These are phyloP conservation scores for Scylla paramamosain DNA, from an alignment of 1,140 invertebrate species.

Conservation along the genomic window DNA sequence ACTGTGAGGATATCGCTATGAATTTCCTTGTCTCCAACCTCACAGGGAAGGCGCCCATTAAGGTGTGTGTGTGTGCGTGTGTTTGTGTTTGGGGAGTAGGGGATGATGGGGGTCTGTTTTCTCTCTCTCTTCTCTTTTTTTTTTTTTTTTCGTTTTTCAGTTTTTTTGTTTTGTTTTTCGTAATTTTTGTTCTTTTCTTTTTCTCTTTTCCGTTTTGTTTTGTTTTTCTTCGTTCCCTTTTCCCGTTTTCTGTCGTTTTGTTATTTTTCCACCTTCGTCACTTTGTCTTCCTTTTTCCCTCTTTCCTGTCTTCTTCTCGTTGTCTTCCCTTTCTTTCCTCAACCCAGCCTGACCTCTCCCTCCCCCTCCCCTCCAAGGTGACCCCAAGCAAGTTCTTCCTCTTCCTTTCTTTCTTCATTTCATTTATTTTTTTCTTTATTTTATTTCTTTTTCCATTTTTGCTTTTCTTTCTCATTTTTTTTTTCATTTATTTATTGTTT, in stretches of 20 bases:
- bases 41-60: slow-evolving; percentile 96
- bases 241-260: not conserved
- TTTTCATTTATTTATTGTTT: not conserved
- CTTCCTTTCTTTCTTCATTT: not conserved
- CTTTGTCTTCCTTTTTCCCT: not conserved
- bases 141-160: not conserved
- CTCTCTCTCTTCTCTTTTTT: not conserved
- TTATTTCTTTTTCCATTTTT: too few species aligned
- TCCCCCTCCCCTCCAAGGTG: too few species aligned
- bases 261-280: not conserved
- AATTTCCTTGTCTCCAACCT: slow-evolving; percentile 95
- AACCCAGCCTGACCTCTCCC: too few species aligned
- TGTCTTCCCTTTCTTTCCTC: too few species aligned
- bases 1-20: slow-evolving; percentile 97
- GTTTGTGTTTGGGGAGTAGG: not conserved
- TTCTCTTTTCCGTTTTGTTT: too few species aligned
- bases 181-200: not conserved
- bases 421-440: too few species aligned
- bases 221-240: too few species aligned
- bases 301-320: not conserved
- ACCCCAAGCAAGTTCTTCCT: too few species aligned
- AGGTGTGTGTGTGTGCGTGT: slow-evolving; percentile 82
- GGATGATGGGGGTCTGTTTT: not conserved
- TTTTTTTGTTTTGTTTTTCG: not conserved
- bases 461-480: not conserved